Evolutionary conservation across 2,888 invertebrate species (phyloP).

Genomic region (Agrilus biguttatus): DNA sequence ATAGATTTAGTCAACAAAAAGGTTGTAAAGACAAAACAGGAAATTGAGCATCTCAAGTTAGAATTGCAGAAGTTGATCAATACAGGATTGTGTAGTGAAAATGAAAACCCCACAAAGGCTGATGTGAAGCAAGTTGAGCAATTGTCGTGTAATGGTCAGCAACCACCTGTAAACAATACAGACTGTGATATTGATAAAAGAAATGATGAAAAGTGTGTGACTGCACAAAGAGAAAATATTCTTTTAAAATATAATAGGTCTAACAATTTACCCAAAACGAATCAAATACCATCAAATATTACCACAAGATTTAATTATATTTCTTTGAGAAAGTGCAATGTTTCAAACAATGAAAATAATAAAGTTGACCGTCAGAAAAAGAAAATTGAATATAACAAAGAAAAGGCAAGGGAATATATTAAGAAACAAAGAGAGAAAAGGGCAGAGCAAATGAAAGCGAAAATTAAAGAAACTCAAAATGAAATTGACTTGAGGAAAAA

Average conservation of each 20-base stretch:
- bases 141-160: too few relatives aligned
- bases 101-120: background rate
- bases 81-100: conserved; percentile 10
- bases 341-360: too few relatives aligned
- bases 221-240: too few relatives aligned
- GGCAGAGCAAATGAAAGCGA: conserved; percentile 24
- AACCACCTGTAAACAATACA: too few relatives aligned
- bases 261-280: background rate
- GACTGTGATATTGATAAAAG: too few relatives aligned
- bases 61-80: conserved; percentile 24
- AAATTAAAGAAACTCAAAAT: conserved; percentile 16
- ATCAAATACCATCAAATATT: background rate
- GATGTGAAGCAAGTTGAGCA: too few relatives aligned
- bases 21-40: conserved; percentile 21
- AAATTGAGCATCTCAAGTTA: conserved; percentile 25
- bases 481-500: conserved; percentile 29
- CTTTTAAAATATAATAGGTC: too few relatives aligned
- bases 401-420: conserved; percentile 39
- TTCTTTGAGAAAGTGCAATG: background rate
- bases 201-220: too few relatives aligned
- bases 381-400: conserved; percentile 31
- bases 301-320: background rate
- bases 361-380: conserved; percentile 8
- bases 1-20: conserved; percentile 12
- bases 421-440: conserved; percentile 39